A percentile compares a stretch with the other conserved stretches of the same genome.
phyloP scores from a whole-genome alignment of 2,888 invertebrate genomes.

The Cremastobaeus sp. region DNA sequence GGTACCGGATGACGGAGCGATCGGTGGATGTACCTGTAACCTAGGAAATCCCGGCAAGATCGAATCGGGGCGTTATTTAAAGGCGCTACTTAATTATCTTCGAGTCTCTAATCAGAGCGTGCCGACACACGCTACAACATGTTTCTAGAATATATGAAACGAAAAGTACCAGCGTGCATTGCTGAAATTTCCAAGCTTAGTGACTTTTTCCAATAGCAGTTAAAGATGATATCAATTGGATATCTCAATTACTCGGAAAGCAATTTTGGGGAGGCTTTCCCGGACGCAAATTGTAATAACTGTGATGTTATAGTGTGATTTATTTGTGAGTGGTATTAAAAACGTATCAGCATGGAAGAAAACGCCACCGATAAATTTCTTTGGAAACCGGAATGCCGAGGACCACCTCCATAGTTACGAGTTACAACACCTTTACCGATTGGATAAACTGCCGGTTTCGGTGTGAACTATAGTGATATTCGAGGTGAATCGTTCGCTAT shows the following conservation, averaged over 20 bases:
- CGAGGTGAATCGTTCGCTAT: conserved; percentile 64
- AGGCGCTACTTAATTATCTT: conserved; percentile 78
- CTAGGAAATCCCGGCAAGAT: conserved; percentile 67
- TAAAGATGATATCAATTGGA: conserved; percentile 5
- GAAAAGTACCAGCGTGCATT: too few species aligned
- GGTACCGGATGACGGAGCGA: conserved; percentile 39
- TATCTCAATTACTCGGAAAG: conserved; percentile 20
- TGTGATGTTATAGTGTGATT: conserved; percentile 16
- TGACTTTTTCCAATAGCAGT: not conserved
- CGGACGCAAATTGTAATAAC: conserved; percentile 14
- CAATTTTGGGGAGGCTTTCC: conserved; percentile 3
- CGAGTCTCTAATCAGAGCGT: conserved; percentile 76
- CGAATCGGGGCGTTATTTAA: conserved; percentile 74
- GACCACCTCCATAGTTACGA: conserved; percentile 71
- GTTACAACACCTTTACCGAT: conserved; percentile 73
- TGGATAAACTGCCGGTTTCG: conserved; percentile 70
- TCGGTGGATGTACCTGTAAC: conserved; percentile 62
- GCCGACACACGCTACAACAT: conserved; percentile 73
- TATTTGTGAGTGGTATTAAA: conserved; percentile 50
- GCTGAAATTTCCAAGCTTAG: not conserved
- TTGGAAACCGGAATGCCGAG: conserved; percentile 72
- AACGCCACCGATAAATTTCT: conserved; percentile 74
- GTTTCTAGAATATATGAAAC: conserved; percentile 51
- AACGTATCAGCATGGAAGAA: conserved; percentile 56
- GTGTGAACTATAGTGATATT: conserved; percentile 73